Base-by-base conservation (phyloP, 1,140 invertebrate species). In the Danaus melanippus region DNA sequence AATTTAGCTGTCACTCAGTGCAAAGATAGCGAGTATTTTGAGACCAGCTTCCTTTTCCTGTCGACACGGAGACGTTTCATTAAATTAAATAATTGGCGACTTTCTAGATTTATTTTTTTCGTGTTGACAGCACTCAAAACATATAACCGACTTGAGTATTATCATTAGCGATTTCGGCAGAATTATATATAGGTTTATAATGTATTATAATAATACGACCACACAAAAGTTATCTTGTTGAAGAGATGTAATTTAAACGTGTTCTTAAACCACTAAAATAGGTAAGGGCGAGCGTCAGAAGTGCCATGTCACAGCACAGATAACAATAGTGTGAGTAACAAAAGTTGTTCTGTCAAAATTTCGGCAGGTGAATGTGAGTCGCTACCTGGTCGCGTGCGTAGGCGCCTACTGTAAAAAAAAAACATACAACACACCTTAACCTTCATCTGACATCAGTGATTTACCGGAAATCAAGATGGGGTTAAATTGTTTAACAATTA, bases 41-140 rank as follows among this genome's bases (percentile, higher is more conserved):
- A 52, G 62, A 52, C 51, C 58, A 54, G 74, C 67, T 85, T 85
- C 82, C 82, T 75, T 76, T 85, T 84, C 82, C 80, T 84, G 77
- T 84, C 74, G 69, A 71, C 76, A 61, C 66, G 58, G 73, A 58
- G 75, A 78, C 77, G 74, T 81, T 69, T 66, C 74, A 84, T 85
- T 83, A 84, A 83, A 79, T 81, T 79, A 78, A 76, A 79, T 84
- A 86, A 84, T 86, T 84, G 79, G 80, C 74, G 74, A 69, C 57
- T 67, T 62, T 70, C 46, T 60, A 10, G 60, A 71, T 77, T 74
- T 69, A 67, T 79, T 79, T 77, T 79, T 81, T 78, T 83, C 58
- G 62, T 68, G 76, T 60, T 74, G 78, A 80, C 74, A 76, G 76
- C 76, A 74, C 65, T 52, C 17, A 53, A 47, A 46, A 42, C 55